phyloP scores from a whole-genome alignment of 2,113 vertebrate species.

The Campylomormyrus tamandua region DNA sequence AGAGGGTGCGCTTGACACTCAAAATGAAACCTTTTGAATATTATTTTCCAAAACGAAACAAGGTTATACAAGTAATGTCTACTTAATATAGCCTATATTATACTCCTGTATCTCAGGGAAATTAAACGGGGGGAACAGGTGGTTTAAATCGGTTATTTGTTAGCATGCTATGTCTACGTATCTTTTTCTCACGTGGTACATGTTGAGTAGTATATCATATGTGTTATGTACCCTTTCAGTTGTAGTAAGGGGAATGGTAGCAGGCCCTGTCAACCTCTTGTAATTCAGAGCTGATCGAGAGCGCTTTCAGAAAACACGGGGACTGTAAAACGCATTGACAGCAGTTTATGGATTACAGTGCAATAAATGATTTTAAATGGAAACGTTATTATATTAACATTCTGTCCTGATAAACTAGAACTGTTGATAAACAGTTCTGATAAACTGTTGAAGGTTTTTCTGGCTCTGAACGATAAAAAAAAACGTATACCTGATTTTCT shows the following conservation, averaged over 20 bases:
- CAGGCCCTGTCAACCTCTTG: background rate
- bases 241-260: background rate
- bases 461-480: background rate
- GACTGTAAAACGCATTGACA: background rate
- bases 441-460: background rate
- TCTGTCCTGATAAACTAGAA: background rate
- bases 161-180: background rate
- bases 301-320: background rate
- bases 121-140: background rate
- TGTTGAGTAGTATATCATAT: background rate
- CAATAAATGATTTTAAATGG: background rate
- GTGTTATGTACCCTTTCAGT: background rate
- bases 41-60: background rate
- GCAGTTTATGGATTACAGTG: background rate
- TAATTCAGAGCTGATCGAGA: background rate
- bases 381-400: background rate
- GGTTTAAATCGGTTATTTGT: background rate
- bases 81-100: background rate
- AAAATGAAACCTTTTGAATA: background rate
- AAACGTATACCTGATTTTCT: background rate
- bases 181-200: background rate
- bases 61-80: background rate
- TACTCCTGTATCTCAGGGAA: background rate
- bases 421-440: too few relatives aligned
- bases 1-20: background rate